Evolutionary conservation across 2,113 vertebrate species (phyloP), one percentile per base, ranked within the genome.

Genomic region (Phylloscopus whistleri): DNA sequence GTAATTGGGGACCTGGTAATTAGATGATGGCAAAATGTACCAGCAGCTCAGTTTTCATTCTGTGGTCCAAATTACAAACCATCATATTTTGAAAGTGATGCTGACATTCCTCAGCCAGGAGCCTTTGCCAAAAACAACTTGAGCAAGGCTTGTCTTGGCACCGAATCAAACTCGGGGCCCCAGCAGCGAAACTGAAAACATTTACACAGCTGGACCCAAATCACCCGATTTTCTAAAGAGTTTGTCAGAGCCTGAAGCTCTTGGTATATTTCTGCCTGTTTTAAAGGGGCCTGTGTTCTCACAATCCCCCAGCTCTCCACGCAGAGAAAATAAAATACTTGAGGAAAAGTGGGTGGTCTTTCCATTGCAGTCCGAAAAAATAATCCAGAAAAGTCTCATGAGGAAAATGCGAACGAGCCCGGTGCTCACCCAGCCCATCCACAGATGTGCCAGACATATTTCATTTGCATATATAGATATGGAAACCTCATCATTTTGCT

Each of bases 131-230:
- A 99, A 98, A 99, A 99, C 98, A 99, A 99, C 99, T 97, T 74
- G 87, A 96, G 98, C 96, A 46, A 97, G 98, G 99, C 99, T 99
- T 99, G 98, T 99, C 98, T 99, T 99, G 99, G 99, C 99, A 44
- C 72, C 3, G 52, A 98, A 98, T 99, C 99, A 99, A 99, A 98
- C 97, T 96, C 97, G 88, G 95, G 97, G 98, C 98, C 98, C 98
- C 99, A 98, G 98, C 98, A 98, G 98, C 97, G 98, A 98, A 99
- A 99, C 98, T 98, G 97, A 99, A 99, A 99, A 99, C 99, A 99
- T 99, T 99, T 99, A 99, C 99, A 99, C 99, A 99, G 99, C 99
- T 99, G 99, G 98, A 98, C 98, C 98, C 97, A 98, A 98, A 98
- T 97, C 98, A 97, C 98, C 98, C 96, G 95, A 89, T 97, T 97